Percentiles rank a stretch among this genome's conserved stretches.
These are phyloP conservation scores for Elymnias hypermnestra DNA, from an alignment of 1,140 invertebrate genomes.

Conservation along the genomic window DNA sequence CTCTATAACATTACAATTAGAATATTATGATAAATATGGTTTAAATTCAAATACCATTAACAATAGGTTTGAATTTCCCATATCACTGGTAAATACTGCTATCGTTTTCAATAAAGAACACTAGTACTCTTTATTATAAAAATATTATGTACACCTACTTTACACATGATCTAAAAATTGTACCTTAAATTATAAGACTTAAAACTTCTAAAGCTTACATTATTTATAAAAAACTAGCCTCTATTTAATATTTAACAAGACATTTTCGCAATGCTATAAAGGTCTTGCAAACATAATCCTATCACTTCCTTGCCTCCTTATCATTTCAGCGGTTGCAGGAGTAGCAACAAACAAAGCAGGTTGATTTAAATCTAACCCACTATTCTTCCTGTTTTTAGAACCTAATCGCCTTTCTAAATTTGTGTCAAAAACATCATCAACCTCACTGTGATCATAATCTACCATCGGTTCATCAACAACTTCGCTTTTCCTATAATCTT, in stretches of 20 bases:
- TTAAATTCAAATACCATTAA: no score
- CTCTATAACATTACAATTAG: no score
- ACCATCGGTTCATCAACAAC: conserved; percentile 62
- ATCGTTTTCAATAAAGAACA: no score
- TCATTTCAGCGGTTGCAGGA: conserved; percentile 61
- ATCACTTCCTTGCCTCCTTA: conserved; percentile 63
- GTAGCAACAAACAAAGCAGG: conserved; percentile 64
- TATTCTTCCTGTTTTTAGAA: conserved; percentile 45
- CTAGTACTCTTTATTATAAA: no score
- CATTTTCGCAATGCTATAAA: conserved; percentile 33
- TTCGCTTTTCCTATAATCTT: conserved; percentile 50
- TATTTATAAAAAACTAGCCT: background rate
- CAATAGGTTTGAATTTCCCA: no score
- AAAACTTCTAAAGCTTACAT: no score
- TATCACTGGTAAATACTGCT: no score
- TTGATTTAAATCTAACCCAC: conserved; percentile 63
- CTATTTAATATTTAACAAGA: background rate
- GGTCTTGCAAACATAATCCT: conserved; percentile 60
- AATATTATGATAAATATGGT: no score
- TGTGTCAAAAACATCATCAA: conserved; percentile 62
- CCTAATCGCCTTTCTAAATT: conserved; percentile 45
- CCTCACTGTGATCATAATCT: conserved; percentile 73
- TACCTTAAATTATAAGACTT: no score
- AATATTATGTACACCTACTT: no score
- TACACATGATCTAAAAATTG: no score